Conservation (phyloP, 2,888 invertebrate genomes). For the Diachrysia chrysitis region DNA sequence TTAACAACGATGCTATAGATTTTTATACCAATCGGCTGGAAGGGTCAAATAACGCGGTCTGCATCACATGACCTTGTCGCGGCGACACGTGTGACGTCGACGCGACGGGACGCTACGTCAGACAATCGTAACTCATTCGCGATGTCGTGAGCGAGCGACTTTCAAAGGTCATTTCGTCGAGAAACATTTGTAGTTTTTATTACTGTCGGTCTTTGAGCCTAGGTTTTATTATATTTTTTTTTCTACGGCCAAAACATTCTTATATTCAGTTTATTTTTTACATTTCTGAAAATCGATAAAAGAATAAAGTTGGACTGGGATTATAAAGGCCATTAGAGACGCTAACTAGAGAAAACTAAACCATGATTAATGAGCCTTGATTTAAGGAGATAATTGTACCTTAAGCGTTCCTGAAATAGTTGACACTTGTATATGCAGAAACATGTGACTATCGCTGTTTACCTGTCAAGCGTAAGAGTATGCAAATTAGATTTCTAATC, state of each 20-base stretch:
- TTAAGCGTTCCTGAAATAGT: not conserved
- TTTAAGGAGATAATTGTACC: too few species aligned
- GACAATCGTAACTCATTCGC: slow-evolving; percentile 26
- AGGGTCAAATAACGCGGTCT: slow-evolving; percentile 31
- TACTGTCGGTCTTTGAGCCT: not conserved
- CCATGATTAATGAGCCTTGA: too few species aligned
- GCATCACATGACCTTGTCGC: slow-evolving; percentile 52
- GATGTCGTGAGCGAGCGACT: slow-evolving; percentile 27
- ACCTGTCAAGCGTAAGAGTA: not conserved
- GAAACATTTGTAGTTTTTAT: slow-evolving; percentile 31
- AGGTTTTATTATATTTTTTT: too few species aligned
- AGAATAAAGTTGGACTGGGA: too few species aligned
- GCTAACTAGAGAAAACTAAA: not conserved
- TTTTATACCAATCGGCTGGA: slow-evolving; percentile 17
- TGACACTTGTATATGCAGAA: too few species aligned
- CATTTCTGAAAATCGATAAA: not conserved
- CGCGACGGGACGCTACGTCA: slow-evolving; percentile 51
- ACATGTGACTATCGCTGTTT: too few species aligned
- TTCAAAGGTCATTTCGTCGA: slow-evolving; percentile 46
- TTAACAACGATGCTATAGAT: too few species aligned
- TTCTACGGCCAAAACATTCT: too few species aligned
- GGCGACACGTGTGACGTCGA: slow-evolving; percentile 40
- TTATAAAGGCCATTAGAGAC: too few species aligned
- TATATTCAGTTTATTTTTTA: not conserved
- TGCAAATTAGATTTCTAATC: not conserved